Evolutionary conservation across 1,140 invertebrate species (phyloP).

Genomic region (Macrobrachium nipponense): DNA sequence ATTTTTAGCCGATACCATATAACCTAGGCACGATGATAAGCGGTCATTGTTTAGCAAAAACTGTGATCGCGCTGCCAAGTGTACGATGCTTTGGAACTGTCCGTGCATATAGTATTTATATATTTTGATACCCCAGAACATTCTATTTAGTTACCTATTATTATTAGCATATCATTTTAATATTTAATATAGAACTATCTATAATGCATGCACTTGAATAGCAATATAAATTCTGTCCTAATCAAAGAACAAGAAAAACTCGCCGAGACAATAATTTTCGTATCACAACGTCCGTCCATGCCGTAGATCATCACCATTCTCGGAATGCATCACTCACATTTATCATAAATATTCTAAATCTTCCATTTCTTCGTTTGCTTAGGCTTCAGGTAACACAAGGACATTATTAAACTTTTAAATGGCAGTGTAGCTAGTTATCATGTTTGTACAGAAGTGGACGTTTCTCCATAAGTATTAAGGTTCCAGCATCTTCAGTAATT

Average conservation of each 20-base stretch:
- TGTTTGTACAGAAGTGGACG: too few relatives aligned
- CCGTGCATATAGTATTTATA: too few relatives aligned
- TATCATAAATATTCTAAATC: conserved; percentile 9
- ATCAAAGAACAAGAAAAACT: neutral
- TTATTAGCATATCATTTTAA: too few relatives aligned
- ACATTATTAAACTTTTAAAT: too few relatives aligned
- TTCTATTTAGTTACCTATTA: too few relatives aligned
- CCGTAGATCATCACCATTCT: conserved; percentile 42
- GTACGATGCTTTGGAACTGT: neutral
- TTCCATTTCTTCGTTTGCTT: conserved; percentile 11
- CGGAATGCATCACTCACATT: conserved; percentile 33
- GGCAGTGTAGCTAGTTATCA: too few relatives aligned
- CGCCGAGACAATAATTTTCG: conserved; percentile 40
- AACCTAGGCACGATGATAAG: conserved; percentile 24
- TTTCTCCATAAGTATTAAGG: too few relatives aligned
- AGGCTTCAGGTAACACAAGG: neutral
- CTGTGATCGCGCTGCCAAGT: neutral
- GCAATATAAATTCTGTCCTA: neutral
- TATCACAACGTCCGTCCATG: conserved; percentile 31
- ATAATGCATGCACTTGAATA: neutral
- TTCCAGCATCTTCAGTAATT: neutral
- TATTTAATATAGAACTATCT: neutral
- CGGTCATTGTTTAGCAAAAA: conserved; percentile 15
- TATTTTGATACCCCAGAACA: too few relatives aligned
- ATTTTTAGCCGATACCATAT: conserved; percentile 29